Evolutionary conservation across 30 jellyfish, hydroid and myxozoan species (phyloP).

Genomic region (Sanderia malayensis): DNA sequence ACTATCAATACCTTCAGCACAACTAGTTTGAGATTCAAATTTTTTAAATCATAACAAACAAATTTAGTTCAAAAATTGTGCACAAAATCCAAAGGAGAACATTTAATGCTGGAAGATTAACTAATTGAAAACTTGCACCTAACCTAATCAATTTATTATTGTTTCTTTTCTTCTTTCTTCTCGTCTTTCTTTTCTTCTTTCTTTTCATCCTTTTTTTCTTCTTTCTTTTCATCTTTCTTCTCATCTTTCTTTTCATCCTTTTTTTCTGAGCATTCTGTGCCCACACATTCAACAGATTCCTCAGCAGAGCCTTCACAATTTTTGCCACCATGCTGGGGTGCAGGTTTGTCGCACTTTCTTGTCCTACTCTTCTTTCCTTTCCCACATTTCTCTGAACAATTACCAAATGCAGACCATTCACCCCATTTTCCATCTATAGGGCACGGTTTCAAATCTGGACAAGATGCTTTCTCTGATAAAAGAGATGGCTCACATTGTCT

Average conservation of each 20-base stretch:
- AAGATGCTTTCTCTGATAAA: conserved; percentile 4
- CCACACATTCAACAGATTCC: conserved; percentile 20
- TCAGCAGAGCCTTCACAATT: conserved; percentile 40
- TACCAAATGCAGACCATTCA: conserved; percentile 4
- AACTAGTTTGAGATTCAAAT: too few species aligned
- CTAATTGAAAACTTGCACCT: too few species aligned
- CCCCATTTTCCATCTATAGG: conserved; percentile 49
- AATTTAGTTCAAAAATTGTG: too few species aligned
- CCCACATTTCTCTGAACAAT: conserved; percentile 58
- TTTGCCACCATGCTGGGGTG: conserved; percentile 52
- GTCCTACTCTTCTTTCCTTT: conserved; percentile 27
- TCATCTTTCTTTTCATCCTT: conserved; percentile 11
- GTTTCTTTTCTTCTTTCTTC: conserved; percentile 2
- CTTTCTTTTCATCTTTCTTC: conserved; percentile 4
- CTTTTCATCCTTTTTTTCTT: conserved; percentile 12
- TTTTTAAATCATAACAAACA: too few species aligned
- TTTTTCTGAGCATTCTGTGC: conserved; percentile 23
- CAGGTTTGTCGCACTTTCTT: conserved; percentile 46
- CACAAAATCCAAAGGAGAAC: too few species aligned
- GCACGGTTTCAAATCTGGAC: conserved; percentile 18
- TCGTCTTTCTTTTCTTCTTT: conserved; percentile 15
- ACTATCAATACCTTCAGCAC: too few species aligned
- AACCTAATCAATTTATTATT: background rate
- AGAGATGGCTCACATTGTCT: background rate
- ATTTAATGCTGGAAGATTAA: too few species aligned